Evolutionary conservation across 2,888 invertebrate species (phyloP), one percentile per base, ranked within the genome.

Genomic region (Epinotia nisella): DNA sequence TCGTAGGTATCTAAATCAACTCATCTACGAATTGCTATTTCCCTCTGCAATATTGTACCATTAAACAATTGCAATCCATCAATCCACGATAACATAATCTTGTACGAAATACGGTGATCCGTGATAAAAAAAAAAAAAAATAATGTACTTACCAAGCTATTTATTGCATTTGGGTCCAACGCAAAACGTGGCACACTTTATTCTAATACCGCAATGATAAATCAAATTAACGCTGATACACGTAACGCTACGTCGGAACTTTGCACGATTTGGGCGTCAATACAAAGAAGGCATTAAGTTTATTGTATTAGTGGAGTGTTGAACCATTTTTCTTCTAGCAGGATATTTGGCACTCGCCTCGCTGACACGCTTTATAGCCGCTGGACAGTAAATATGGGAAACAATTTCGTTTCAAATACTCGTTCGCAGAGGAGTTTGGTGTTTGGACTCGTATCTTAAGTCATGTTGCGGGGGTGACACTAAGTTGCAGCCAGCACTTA

Each of bases 311-410:
- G 13, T 35, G 17, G 15, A 35, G 15, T 56, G 11, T 39, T 24
- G 11, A 17, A 41, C n/a, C 66, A n/a, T 0, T 56, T 58, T 58
- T 67, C 41, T 15, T 4, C 17, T 10, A 17, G 17, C 58, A 19
- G 9, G 24, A 39, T 17, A 62, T 70, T 70, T 70, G 70, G 76
- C 71, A 69, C 71, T 59, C 70, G 64, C 39, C 61, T 11, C 53
- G 74, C 74, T 74, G 75, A 75, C 75, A 70, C 70, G 68, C 58
- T 75, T 71, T 74, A 76, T 70, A 71, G 71, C 64, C 55, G 58
- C 65, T 67, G 71, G 75, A 75, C 75, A 72, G 77, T 75, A 75
- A 76, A 77, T 75, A 75, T 75, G 74, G 71, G 69, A 74, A 76
- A 76, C 74, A 74, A 76, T 78, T 78, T 71, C 45, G 51, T 19